Evolutionary conservation across 2,113 vertebrate species (phyloP).

Genomic region (Hyaena hyaena): DNA sequence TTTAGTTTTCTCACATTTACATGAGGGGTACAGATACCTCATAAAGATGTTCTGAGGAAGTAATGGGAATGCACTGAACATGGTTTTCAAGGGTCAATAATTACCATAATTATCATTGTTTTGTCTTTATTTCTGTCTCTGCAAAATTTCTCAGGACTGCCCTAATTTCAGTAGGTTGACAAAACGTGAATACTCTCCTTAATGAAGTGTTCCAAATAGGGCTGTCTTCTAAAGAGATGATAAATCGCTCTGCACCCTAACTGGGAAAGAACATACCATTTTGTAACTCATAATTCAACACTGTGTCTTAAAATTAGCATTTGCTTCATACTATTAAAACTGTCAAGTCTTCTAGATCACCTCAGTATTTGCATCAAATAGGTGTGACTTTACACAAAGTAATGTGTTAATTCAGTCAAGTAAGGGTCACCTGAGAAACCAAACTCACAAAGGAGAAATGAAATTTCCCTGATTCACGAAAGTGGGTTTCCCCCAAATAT

Average conservation of each 20-base stretch:
- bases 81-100: neutral
- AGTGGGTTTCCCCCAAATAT: neutral
- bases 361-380: neutral
- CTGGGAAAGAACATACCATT: neutral
- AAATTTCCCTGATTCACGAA: neutral
- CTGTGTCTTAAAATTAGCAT: neutral
- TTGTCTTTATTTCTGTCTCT: neutral
- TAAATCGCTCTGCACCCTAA: neutral
- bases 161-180: neutral
- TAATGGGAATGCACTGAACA: neutral
- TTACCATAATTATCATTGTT: neutral
- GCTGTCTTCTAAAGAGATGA: neutral
- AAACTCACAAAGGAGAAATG: neutral
- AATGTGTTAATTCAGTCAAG: neutral
- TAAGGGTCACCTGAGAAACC: neutral
- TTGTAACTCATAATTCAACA: constrained; percentile 12
- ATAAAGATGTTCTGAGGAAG: neutral
- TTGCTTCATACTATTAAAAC: neutral
- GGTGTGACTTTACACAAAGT: constrained; percentile 3
- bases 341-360: neutral
- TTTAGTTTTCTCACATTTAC: neutral
- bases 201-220: neutral
- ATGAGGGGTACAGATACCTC: neutral
- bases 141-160: neutral
- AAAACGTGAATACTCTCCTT: neutral